A percentile compares a stretch with the other conserved stretches of the same genome.
These are phyloP conservation scores for Sympetrum striolatum DNA, from an alignment of 2,888 invertebrate genomes.

Conservation along the genomic window DNA sequence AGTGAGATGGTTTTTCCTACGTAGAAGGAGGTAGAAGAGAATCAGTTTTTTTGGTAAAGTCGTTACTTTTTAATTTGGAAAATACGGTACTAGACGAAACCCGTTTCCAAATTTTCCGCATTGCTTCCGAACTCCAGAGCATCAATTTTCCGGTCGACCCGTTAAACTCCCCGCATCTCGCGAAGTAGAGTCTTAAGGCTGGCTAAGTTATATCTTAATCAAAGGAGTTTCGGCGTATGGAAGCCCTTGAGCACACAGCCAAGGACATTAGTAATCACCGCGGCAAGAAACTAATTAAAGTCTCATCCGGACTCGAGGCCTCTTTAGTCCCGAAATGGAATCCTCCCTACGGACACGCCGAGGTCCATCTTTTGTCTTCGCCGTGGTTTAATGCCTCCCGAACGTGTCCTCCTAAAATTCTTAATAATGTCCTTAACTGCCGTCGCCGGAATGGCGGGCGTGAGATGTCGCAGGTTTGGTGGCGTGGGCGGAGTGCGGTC, in stretches of 20 bases:
- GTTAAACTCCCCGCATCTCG: no score
- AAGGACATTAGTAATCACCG: not conserved
- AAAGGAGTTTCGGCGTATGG: not conserved
- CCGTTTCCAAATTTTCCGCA: no score
- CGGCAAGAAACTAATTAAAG: not conserved
- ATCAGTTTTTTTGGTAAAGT: no score
- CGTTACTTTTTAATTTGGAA: no score
- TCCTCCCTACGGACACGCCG: not conserved
- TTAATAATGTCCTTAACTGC: not conserved
- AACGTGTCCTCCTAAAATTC: not conserved
- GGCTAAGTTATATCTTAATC: not conserved
- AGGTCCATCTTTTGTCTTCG: not conserved
- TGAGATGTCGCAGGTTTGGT: not conserved
- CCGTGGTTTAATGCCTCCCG: not conserved
- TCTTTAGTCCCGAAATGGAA: not conserved
- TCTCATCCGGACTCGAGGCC: not conserved
- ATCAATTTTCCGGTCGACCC: no score
- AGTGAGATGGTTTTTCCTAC: no score
- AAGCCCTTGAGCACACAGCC: not conserved
- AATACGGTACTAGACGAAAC: no score
- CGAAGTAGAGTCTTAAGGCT: no score
- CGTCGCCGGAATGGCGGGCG: not conserved
- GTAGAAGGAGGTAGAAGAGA: no score
- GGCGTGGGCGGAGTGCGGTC: conserved; percentile 31
- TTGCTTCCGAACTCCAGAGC: no score